Evolutionary conservation across 2,888 invertebrate species (phyloP), one percentile per base, ranked within the genome.

Genomic region (Cheilosia pagana): DNA sequence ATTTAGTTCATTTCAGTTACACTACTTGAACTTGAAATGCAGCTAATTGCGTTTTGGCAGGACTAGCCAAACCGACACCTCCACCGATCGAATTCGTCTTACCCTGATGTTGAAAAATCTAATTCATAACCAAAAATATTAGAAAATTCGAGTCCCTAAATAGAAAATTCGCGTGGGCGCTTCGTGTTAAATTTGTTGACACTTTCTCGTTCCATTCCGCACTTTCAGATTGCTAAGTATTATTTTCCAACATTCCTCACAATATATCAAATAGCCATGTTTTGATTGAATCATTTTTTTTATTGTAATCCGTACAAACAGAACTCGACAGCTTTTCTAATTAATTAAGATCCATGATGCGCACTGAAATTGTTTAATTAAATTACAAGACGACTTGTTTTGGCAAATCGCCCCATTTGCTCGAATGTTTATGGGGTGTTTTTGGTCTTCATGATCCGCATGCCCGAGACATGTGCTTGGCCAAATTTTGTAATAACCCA

Each of bases 381-480:
- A 68, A 57, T 50, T 50, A 28, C 31, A 23, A 53, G n/a, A 19
- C 23, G 57, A 25, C 21, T 39, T 57, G 63, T 35, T 57, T 39
- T 78, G 78, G 78, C 78, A 78, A 21, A 8, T 19, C 63, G 71
- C 78, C 78, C 57, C 31, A 23, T 23, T 43, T 53, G 53, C 19
- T 48, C 23, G 31, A 16, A 14, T 35, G 16, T 21, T 53, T 48
- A 23, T n/a, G 70, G 55, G 21, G 55, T 28, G 57, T 10, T 53
- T 59, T 48, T 39, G 60, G 53, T 52, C 7, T 59, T 60, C 57
- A 45, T 63, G 72, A 79, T 79, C 48, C 72, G 43, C 79, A 79
- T 72, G 72, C 57, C 41, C 57, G 59, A 43, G 65, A 60, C 79
- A 72, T 79, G 79, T 79, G 79, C 70, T 79, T 72, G 72, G 72